phyloP scores from a whole-genome alignment of 2,113 vertebrate genomes.

The Spermophilus dauricus region DNA sequence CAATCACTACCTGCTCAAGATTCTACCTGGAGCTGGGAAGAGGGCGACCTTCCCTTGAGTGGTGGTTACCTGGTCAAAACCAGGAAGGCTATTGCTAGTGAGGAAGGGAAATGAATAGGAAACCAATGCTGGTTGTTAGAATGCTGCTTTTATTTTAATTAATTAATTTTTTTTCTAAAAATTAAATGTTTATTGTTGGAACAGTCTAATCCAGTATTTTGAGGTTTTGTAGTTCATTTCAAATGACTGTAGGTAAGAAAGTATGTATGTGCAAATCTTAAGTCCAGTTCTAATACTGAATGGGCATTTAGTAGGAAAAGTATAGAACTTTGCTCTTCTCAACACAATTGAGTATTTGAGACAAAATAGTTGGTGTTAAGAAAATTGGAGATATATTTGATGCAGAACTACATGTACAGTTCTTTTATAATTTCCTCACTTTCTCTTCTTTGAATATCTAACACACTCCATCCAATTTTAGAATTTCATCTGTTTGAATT shows the following conservation, averaged over 20 bases:
- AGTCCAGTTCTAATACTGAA: background rate
- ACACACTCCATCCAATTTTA: conserved; percentile 65
- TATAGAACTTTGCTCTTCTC: background rate
- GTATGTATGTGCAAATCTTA: background rate
- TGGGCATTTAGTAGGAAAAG: background rate
- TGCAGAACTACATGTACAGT: background rate
- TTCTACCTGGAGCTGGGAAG: conserved; percentile 1
- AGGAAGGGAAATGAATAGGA: background rate
- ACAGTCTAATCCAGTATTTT: background rate
- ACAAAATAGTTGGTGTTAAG: background rate
- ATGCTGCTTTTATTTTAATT: conserved; percentile 21
- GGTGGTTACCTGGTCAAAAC: background rate
- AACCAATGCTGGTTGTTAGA: background rate
- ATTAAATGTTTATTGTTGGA: background rate
- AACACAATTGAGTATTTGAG: conserved; percentile 7
- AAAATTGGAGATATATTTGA: conserved; percentile 65
- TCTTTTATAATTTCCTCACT: background rate
- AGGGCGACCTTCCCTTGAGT: background rate
- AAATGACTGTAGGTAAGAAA: background rate
- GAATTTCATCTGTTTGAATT: conserved; percentile 74
- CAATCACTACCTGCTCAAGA: background rate
- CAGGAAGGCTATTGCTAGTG: background rate
- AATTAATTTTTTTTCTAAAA: background rate
- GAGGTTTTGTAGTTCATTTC: background rate
- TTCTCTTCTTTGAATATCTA: conserved; percentile 70